Evolutionary conservation across 2,888 invertebrate genomes (phyloP), one percentile per base, ranked within the genome.

Genomic region (Drosophila melanosoma): DNA sequence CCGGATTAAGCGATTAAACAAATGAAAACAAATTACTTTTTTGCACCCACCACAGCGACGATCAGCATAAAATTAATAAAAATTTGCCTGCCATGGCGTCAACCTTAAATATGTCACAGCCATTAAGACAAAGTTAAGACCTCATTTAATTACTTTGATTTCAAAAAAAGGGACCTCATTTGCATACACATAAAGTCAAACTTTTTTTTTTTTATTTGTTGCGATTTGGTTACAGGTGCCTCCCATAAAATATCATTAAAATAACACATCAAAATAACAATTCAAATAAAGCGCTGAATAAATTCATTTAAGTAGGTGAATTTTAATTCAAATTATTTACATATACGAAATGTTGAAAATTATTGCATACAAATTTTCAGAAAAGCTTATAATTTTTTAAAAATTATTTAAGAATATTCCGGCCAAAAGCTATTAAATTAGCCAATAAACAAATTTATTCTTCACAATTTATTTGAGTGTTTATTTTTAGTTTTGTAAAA

Each of bases 1-100:
- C 82, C 85, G 88, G 90, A 90, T 90, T 90, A 90, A 91, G 90
- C 90, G 90, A 91, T 90, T 90, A 91, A 90, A 87, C 89, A 90
- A 91, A 90, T 90, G 91, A 90, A 91, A 90, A 90, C 90, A 90
- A 90, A 90, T 90, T 91, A 90, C 87, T 84, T 87, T 90, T 90
- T 89, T 89, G 89, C 84, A 89, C 87, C 88, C 84, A 83, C 87
- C 87, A 87, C 88, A 71, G 82, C 75, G 76, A 52, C 61, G 49
- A 64, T 70, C 69, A 64, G 81, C 83, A 88, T 83, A 73, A 90
- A 88, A 86, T 86, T 76, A 90, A 86, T 90, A 90, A 86, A 85
- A 87, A 83, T 85, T 83, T 88, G 83, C 82, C 79, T 69, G 77
- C 59, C 64, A 42, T 69, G 74, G 74, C 72, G 86, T 77, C 60